Conservation (phyloP, 1,140 invertebrate species). For the Pseudachorutes palmiensis region DNA sequence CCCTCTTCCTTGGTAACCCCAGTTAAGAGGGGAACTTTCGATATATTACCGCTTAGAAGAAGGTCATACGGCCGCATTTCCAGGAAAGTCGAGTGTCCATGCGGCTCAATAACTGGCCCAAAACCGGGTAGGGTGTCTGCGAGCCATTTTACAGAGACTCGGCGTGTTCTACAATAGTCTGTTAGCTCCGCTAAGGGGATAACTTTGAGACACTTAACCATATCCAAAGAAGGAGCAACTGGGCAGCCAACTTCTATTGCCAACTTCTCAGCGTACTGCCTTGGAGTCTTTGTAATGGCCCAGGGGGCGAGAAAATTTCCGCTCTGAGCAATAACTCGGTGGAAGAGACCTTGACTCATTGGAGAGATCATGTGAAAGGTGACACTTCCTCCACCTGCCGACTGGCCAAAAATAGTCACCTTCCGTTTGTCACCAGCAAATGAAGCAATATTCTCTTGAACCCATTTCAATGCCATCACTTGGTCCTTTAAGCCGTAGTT, state of each 20-base stretch:
- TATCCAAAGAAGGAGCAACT: too few species aligned
- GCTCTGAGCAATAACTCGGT: slow-evolving; percentile 15
- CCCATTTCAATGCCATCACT: slow-evolving; percentile 11
- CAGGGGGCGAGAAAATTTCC: slow-evolving; percentile 12
- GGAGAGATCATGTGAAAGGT: neutral
- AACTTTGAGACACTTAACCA: too few species aligned
- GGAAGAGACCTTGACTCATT: slow-evolving; percentile 12
- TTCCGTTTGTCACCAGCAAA: slow-evolving; percentile 75
- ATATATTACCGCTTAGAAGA: too few species aligned
- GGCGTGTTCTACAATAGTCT: too few species aligned
- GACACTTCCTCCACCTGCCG: neutral
- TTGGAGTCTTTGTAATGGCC: slow-evolving; percentile 6
- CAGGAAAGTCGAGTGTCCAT: too few species aligned
- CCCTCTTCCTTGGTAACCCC: too few species aligned
- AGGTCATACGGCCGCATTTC: too few species aligned
- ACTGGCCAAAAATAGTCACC: slow-evolving; percentile 74
- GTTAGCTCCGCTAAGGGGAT: too few species aligned
- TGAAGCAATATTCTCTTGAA: slow-evolving; percentile 70
- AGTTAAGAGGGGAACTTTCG: too few species aligned
- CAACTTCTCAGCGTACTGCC: slow-evolving; percentile 4
- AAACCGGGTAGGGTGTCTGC: too few species aligned
- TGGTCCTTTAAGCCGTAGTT: slow-evolving; percentile 34
- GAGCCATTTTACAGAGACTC: too few species aligned
- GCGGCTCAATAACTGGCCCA: too few species aligned
- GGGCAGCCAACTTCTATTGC: neutral